Conservation (phyloP, 2,797 vertebrate species). For the Platalea minor region DNA sequence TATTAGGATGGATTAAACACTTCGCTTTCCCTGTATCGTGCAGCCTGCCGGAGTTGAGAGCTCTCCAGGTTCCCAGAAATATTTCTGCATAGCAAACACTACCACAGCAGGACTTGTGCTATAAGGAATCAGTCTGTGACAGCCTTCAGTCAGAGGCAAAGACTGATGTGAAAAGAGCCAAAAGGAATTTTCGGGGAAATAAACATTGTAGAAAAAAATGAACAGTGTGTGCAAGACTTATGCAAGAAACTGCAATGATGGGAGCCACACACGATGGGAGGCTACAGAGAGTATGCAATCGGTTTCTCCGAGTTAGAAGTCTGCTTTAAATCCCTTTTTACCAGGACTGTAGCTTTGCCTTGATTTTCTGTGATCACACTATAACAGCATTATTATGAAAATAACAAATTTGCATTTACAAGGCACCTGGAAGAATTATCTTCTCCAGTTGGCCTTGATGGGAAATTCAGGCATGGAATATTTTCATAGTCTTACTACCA, state of each 20-base stretch:
- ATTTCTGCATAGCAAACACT: not conserved
- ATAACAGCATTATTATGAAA: not conserved
- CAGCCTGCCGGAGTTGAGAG: not conserved
- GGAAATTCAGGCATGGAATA: not conserved
- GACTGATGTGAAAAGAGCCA: not conserved
- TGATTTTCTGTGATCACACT: not conserved
- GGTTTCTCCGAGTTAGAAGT: not conserved
- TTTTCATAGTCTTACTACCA: not conserved
- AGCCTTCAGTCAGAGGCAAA: not conserved
- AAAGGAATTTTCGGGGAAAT: not conserved
- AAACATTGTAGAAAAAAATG: not conserved
- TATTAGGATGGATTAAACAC: not conserved
- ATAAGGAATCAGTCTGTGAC: not conserved
- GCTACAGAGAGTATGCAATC: not conserved
- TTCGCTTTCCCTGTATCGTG: not conserved
- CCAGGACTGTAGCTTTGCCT: not conserved
- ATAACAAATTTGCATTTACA: not conserved
- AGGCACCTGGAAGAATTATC: not conserved
- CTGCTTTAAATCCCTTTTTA: not conserved
- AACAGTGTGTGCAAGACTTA: not conserved
- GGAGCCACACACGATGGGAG: not conserved
- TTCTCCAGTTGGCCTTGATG: not conserved
- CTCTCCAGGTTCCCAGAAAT: not conserved
- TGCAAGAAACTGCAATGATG: not conserved
- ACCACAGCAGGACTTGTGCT: not conserved